Base-by-base conservation (phyloP, 1,140 invertebrate species). In the Heliconius melpomene region DNA sequence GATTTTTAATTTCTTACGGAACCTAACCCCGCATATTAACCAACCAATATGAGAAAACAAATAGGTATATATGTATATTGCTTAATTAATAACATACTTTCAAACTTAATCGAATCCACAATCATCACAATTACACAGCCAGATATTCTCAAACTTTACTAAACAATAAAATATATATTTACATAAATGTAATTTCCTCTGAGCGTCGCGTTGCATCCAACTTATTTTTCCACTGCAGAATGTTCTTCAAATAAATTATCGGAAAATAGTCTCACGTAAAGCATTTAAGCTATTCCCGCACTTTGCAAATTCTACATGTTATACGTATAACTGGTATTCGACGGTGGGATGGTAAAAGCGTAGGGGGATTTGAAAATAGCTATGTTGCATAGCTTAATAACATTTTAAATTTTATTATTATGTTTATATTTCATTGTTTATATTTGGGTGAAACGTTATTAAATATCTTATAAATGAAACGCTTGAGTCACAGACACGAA, bases 211-310 rank as follows among this genome's bases (percentile, higher is more conserved):
- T 38, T 38, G 72, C 72, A 72, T 72, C 32, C 72, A 66, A 66
- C 60, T 66, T 66, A 66, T 66, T 66, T 66, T 66, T 66, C 60
- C 26, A 29, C 60, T 66, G 60, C 60, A 29, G 60, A 66, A 66
- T 66, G 60, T 66, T 66, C 60, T 29, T 23, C 60, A 66, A 66
- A 66, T 66, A 66, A 66, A 66, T 66, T 66, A 66, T 66, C 60
- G 60, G 60, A 66, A 66, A 66, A 66, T 66, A 66, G 60, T 66
- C 60, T 66, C 60, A 66, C 60, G 60, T 66, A 66, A 66, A 66
- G 60, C 60, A 66, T 66, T 66, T 66, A 66, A 66, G 13, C 60
- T 66, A 66, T 66, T 29, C 60, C 23, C 3, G 23, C 13, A 66
- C 60, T 66, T 66, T 26, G 26, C 23, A 18, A 29, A 66, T 66